A percentile compares a stretch with the other conserved stretches of the same genome.
Conservation (phyloP, 2,797 vertebrate genomes). For the Cossypha heuglini region DNA sequence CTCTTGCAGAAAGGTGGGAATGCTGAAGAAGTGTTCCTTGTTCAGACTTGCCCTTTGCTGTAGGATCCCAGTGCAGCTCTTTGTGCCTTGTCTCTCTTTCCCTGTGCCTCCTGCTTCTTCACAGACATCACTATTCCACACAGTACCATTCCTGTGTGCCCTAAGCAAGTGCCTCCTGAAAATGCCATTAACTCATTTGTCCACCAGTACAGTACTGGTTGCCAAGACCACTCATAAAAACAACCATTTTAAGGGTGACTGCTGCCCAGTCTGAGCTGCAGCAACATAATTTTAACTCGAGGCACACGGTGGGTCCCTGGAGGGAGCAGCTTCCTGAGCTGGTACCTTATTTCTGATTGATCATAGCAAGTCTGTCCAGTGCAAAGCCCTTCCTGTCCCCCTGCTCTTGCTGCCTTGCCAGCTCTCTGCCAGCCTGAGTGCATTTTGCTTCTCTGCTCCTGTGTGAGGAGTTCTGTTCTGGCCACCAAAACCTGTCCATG, state of each 20-base stretch:
- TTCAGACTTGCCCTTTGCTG: not conserved
- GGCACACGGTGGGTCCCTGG: fast-evolving
- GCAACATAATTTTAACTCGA: fast-evolving
- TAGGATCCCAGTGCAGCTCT: not conserved
- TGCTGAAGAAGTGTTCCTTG: not conserved
- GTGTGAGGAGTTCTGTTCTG: fast-evolving
- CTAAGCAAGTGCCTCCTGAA: not conserved
- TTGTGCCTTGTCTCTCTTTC: not conserved
- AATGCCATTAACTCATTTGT: not conserved
- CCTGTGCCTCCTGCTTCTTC: not conserved
- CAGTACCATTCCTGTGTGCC: not conserved
- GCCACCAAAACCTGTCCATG: fast-evolving
- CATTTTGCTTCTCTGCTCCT: not conserved
- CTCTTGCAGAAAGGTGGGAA: not conserved
- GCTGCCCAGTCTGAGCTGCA: not conserved
- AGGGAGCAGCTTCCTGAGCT: not conserved
- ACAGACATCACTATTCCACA: not conserved
- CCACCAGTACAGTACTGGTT: not conserved
- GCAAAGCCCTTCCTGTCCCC: not conserved
- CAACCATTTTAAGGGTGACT: fast-evolving
- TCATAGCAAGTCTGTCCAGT: not conserved
- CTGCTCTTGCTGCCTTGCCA: not conserved
- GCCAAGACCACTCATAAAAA: not conserved
- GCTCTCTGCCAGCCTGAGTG: not conserved
- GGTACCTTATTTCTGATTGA: not conserved